A percentile compares a stretch with the other conserved stretches of the same genome.
phyloP scores from a whole-genome alignment of 2,888 invertebrate species.

The Caradrina kadenii region DNA sequence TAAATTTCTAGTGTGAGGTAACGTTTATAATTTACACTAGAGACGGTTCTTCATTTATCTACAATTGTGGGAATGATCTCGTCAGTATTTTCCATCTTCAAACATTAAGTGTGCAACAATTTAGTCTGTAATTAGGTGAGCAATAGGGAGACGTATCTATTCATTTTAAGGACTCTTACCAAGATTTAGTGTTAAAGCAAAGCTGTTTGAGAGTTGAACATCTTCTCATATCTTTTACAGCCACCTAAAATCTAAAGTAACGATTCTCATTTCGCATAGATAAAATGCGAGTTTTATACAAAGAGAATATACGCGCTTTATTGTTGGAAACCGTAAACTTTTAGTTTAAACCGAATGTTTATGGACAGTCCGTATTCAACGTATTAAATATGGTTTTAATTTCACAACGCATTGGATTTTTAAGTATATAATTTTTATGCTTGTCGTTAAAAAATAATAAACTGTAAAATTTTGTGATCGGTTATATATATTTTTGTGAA shows the following conservation, averaged over 20 bases:
- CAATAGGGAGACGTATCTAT: constrained; percentile 35
- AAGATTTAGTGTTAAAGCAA: constrained; percentile 54
- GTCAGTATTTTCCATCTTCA: constrained; percentile 25
- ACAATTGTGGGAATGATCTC: constrained; percentile 7
- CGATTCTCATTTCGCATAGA: constrained; percentile 56
- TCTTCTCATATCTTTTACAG: constrained; percentile 59
- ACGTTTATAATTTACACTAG: background rate
- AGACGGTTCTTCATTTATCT: background rate
- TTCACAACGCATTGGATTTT: constrained; percentile 43
- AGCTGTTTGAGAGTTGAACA: constrained; percentile 52
- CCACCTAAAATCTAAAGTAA: constrained; percentile 63
- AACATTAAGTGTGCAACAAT: constrained; percentile 39
- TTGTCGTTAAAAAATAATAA: constrained; percentile 41
- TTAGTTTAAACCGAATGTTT: constrained; percentile 53
- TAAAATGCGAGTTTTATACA: constrained; percentile 57
- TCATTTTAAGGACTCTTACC: constrained; percentile 51
- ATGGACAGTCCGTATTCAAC: constrained; percentile 41
- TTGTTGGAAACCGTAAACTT: constrained; percentile 57
- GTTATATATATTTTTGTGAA: constrained; percentile 45
- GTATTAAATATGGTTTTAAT: constrained; percentile 50
- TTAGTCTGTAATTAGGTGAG: constrained; percentile 49
- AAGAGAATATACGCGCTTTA: constrained; percentile 57
- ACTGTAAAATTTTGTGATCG: constrained; percentile 27
- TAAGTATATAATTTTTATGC: constrained; percentile 50
- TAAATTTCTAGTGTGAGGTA: background rate